Percentiles rank a stretch among this genome's conserved stretches.
Conservation (phyloP, 2,797 vertebrate species). For the Molossus molossus region DNA sequence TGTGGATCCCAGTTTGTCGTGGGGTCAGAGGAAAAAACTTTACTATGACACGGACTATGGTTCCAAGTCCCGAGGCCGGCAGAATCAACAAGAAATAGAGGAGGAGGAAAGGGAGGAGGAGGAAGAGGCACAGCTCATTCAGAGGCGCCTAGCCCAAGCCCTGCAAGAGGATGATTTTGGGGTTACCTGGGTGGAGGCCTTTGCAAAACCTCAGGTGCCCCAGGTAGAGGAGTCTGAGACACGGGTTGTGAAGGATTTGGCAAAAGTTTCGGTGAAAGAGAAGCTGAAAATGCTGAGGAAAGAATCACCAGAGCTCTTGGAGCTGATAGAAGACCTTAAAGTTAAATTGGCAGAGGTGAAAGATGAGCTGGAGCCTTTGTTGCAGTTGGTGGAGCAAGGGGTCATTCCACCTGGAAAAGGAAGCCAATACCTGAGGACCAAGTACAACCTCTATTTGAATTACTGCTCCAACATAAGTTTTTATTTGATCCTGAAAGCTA, state of each 20-base stretch:
- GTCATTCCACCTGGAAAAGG: conserved; percentile 94
- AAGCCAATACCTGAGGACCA: conserved; percentile 94
- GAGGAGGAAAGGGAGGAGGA: conserved; percentile 97
- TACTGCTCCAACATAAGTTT: conserved; percentile 99
- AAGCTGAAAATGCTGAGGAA: conserved; percentile 96
- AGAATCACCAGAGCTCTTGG: conserved; percentile 97
- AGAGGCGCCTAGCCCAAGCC: conserved; percentile 93
- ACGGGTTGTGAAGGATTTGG: conserved; percentile 95
- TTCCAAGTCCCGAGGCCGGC: conserved; percentile 81
- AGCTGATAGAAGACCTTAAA: conserved; percentile 96
- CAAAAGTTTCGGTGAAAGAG: conserved; percentile 95
- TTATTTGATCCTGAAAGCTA: conserved; percentile 96
- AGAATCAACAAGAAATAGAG: conserved; percentile 91
- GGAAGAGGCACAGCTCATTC: conserved; percentile 95
- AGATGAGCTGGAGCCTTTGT: conserved; percentile 94
- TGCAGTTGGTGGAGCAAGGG: conserved; percentile 93
- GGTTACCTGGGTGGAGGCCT: conserved; percentile 92
- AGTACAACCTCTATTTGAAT: conserved; percentile 97
- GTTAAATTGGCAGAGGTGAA: conserved; percentile 94
- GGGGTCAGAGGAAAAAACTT: conserved; percentile 95
- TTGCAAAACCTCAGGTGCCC: conserved; percentile 69
- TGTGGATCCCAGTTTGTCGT: conserved; percentile 90
- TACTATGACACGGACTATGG: conserved; percentile 96
- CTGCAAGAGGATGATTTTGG: conserved; percentile 97
- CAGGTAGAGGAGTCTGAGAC: conserved; percentile 89